Conservation (phyloP, 2,113 vertebrate genomes). For the Pomatorhinus ruficollis region DNA sequence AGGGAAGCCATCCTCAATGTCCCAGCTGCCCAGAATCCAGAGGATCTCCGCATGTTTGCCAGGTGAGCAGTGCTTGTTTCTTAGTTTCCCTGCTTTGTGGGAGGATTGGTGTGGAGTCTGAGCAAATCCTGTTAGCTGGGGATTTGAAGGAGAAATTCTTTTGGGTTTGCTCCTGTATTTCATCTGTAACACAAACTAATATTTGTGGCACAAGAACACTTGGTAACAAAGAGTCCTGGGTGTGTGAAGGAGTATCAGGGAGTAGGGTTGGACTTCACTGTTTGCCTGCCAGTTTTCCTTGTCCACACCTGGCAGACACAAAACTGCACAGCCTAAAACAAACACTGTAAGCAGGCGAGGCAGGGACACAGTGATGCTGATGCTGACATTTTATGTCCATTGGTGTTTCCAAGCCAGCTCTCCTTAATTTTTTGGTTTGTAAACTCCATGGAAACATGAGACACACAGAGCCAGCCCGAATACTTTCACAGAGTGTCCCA, state of each 20-base stretch:
- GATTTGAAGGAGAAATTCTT: background rate
- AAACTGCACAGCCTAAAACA: background rate
- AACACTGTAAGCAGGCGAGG: background rate
- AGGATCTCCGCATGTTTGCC: constrained; percentile 96
- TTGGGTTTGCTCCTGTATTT: background rate
- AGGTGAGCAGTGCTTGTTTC: constrained; percentile 71
- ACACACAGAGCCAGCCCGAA: background rate
- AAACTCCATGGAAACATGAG: background rate
- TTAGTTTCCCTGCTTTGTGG: background rate
- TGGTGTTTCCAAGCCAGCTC: background rate
- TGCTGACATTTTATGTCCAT: background rate
- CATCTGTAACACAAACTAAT: background rate
- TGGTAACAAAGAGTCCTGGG: background rate
- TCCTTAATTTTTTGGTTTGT: background rate
- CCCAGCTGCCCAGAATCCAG: constrained; percentile 92
- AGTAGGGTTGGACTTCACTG: background rate
- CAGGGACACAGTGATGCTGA: background rate
- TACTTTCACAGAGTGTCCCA: background rate
- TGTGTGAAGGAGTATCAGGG: background rate
- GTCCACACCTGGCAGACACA: background rate
- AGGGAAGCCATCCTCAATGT: constrained; percentile 90
- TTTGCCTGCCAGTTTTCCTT: background rate
- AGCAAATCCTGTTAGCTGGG: background rate
- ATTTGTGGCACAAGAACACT: background rate
- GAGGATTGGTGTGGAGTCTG: background rate